Evolutionary conservation across 2,113 vertebrate species (phyloP).

Genomic region (Sisor rabdophorus): DNA sequence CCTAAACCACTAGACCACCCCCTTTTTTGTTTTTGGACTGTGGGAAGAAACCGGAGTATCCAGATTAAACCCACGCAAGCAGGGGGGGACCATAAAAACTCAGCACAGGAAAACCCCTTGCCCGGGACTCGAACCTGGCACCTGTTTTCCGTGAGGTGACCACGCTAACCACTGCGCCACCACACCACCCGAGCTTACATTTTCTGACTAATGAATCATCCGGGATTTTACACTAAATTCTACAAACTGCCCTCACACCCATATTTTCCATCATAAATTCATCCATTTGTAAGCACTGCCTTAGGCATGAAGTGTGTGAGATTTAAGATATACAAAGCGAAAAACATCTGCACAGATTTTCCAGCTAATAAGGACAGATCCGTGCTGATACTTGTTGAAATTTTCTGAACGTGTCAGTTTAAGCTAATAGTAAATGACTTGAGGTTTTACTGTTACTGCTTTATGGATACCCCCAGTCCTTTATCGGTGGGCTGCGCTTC

Average conservation of each 20-base stretch:
- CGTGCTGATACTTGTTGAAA: conserved; percentile 29
- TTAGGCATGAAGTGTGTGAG: not conserved
- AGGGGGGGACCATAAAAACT: too few species aligned
- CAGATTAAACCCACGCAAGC: too few species aligned
- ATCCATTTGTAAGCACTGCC: not conserved
- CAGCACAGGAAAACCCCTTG: too few species aligned
- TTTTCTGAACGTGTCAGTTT: not conserved
- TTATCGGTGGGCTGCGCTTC: conserved; percentile 28
- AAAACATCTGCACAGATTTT: not conserved
- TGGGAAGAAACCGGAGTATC: too few species aligned
- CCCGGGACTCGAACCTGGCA: too few species aligned
- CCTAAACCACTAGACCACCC: too few species aligned
- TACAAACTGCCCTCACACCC: not conserved
- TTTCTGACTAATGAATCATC: not conserved
- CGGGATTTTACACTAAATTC: not conserved
- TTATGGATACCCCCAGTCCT: conserved; percentile 25
- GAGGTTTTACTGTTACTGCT: conserved; percentile 9
- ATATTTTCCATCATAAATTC: not conserved
- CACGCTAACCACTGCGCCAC: too few species aligned
- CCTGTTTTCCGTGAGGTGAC: too few species aligned
- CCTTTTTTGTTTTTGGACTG: too few species aligned
- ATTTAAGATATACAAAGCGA: not conserved
- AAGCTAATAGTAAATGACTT: conserved; percentile 15
- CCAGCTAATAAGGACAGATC: not conserved
- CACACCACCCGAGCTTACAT: too few species aligned